A percentile compares a stretch with the other conserved stretches of the same genome.
These are phyloP conservation scores for Pithys albifrons DNA, from an alignment of 2,113 vertebrate genomes.

Conservation along the genomic window DNA sequence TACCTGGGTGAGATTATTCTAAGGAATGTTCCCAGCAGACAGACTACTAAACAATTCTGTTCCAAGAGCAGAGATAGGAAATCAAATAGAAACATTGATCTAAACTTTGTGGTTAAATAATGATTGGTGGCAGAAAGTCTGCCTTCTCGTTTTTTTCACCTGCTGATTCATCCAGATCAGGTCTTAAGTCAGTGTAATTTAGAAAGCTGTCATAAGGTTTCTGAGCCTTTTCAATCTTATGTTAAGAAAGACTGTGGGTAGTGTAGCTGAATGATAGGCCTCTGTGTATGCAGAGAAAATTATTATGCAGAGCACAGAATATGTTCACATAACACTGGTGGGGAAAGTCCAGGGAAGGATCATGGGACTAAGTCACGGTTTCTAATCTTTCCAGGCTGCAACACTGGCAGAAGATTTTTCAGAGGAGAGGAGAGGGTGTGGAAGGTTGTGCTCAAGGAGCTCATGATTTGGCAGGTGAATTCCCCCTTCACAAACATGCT, in stretches of 20 bases:
- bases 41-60: neutral
- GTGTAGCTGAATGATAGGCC: neutral
- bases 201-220: neutral
- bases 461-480: slow-evolving; percentile 23
- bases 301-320: neutral
- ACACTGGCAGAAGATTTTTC: neutral
- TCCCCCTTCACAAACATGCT: neutral
- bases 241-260: neutral
- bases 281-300: neutral
- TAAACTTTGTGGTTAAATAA: slow-evolving; percentile 9
- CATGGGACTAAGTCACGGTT: neutral
- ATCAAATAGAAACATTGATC: neutral
- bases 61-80: neutral
- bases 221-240: neutral
- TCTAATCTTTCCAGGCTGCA: neutral
- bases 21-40: neutral
- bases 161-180: neutral
- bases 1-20: neutral
- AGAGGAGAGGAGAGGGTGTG: neutral
- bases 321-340: neutral
- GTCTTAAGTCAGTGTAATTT: neutral
- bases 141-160: neutral
- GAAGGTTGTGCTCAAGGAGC: neutral
- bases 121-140: neutral
- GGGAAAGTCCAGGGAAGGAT: neutral